Conservation (phyloP, 1,140 invertebrate genomes). For the Drosophila sproati region DNA sequence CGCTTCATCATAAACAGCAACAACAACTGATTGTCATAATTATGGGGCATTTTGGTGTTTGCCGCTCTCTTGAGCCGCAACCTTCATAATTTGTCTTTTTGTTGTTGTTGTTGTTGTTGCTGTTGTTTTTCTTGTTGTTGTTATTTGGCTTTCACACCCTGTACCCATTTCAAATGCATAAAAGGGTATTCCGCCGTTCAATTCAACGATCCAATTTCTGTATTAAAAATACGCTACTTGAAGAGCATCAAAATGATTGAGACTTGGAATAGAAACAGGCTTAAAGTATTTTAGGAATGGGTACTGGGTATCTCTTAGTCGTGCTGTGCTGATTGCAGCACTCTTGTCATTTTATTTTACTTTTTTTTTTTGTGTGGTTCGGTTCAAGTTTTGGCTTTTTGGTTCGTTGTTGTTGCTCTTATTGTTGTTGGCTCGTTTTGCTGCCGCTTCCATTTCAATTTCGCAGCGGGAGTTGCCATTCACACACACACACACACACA, state of each 20-base stretch:
- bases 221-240: no score
- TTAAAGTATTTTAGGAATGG: background rate
- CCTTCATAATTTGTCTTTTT: slow-evolving; percentile 1
- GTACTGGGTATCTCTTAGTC: background rate
- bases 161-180: no score
- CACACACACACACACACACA: slow-evolving; percentile 36
- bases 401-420: slow-evolving; percentile 20
- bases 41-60: slow-evolving; percentile 80
- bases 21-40: slow-evolving; percentile 79
- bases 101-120: no score
- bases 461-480: slow-evolving; percentile 69
- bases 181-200: no score
- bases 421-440: slow-evolving; percentile 46
- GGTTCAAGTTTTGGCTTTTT: slow-evolving; percentile 17
- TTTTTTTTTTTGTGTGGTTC: background rate
- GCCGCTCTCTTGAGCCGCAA: slow-evolving; percentile 53
- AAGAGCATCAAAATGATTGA: no score
- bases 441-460: slow-evolving; percentile 82
- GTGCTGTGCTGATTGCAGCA: background rate
- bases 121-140: no score
- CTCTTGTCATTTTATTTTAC: background rate
- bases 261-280: no score
- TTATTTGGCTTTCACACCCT: no score
- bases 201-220: no score
- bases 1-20: slow-evolving; percentile 62